Percentiles rank a stretch among this genome's conserved stretches.
Evolutionary conservation across 2,797 vertebrate genomes (phyloP).

Genomic region (Oreortyx pictus): DNA sequence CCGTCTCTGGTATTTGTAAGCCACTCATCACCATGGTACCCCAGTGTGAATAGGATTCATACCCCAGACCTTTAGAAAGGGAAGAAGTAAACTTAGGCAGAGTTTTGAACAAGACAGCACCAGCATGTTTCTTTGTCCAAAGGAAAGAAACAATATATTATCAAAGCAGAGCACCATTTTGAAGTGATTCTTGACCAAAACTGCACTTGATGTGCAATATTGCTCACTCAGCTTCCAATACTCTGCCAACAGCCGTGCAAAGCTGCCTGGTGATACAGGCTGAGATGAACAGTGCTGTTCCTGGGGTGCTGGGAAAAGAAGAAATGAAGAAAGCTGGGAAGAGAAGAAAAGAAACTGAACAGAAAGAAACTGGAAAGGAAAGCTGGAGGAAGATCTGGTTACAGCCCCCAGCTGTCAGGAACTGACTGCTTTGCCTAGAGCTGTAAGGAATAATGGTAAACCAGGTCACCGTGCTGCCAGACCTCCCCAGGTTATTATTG

Average conservation of each 20-base stretch:
- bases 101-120: not conserved
- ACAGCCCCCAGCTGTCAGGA: fast-evolving
- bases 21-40: not conserved
- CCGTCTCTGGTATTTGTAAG: not conserved
- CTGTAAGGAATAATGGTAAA: not conserved
- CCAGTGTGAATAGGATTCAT: not conserved
- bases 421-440: not conserved
- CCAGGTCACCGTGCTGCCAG: not conserved
- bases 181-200: not conserved
- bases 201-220: not conserved
- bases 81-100: not conserved
- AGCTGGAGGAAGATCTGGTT: not conserved
- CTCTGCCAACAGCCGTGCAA: not conserved
- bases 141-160: not conserved
- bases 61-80: not conserved
- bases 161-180: not conserved
- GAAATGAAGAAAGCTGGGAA: not conserved
- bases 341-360: not conserved
- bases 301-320: not conserved
- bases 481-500: not conserved
- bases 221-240: not conserved
- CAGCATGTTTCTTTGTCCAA: not conserved
- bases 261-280: not conserved
- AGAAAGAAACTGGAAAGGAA: not conserved
- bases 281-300: not conserved